Conservation (phyloP, 1,140 invertebrate genomes). For the Calycopis cecrops region DNA sequence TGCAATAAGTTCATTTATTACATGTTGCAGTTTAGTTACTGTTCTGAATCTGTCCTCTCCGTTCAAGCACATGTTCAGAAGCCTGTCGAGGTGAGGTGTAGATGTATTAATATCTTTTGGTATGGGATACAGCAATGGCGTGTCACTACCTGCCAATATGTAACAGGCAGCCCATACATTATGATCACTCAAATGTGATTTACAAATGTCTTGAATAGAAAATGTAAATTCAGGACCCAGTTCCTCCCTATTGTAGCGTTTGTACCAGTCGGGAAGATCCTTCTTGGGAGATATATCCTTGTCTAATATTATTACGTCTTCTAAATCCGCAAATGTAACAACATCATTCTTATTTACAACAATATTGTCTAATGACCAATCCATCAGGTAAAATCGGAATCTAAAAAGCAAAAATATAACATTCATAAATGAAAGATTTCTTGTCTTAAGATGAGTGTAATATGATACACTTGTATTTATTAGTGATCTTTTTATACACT, state of each 20-base stretch:
- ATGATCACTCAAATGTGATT: slow-evolving; percentile 63
- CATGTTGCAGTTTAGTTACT: slow-evolving; percentile 51
- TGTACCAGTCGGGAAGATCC: slow-evolving; percentile 56
- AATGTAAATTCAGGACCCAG: slow-evolving; percentile 51
- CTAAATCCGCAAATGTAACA: slow-evolving; percentile 59
- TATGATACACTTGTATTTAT: too few species aligned
- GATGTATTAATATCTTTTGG: slow-evolving; percentile 46
- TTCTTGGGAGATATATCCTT: slow-evolving; percentile 56
- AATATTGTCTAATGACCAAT: slow-evolving; percentile 67
- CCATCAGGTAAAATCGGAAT: slow-evolving; percentile 66
- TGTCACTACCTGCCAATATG: slow-evolving; percentile 52
- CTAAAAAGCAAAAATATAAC: slow-evolving; percentile 36
- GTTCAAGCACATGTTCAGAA: slow-evolving; percentile 49
- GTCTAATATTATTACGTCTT: slow-evolving; percentile 59
- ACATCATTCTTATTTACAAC: slow-evolving; percentile 60
- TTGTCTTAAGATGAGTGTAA: too few species aligned
- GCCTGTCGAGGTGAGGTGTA: slow-evolving; percentile 44
- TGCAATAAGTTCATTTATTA: slow-evolving; percentile 50
- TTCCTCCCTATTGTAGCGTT: slow-evolving; percentile 47
- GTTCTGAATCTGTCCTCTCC: slow-evolving; percentile 52
- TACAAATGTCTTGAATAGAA: slow-evolving; percentile 60
- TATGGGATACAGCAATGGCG: slow-evolving; percentile 53
- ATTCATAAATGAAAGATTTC: too few species aligned
- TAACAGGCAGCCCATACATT: slow-evolving; percentile 66
- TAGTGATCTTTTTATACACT: too few species aligned